These are phyloP conservation scores for Noturus placidus DNA, from an alignment of 2,113 vertebrate species.

Conservation along the genomic window DNA sequence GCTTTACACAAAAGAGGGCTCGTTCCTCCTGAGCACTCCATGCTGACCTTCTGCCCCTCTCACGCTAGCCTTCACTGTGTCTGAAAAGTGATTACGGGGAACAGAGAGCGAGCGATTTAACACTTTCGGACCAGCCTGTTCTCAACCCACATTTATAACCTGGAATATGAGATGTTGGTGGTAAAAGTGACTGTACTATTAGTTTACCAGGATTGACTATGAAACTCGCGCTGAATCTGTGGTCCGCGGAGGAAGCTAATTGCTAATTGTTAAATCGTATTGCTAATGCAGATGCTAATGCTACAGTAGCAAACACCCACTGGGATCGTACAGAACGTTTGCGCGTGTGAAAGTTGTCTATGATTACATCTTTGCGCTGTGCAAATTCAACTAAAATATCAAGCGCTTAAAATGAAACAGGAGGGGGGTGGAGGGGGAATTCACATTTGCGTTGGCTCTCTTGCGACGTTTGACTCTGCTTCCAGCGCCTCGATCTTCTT, in stretches of 20 bases:
- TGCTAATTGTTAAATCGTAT: not conserved
- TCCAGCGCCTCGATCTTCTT: not conserved
- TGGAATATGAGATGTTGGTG: not conserved
- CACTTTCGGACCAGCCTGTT: not conserved
- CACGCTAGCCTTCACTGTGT: constrained; percentile 74
- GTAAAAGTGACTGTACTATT: not conserved
- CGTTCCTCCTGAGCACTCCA: constrained; percentile 74
- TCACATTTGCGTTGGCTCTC: not conserved
- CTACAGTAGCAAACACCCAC: not conserved
- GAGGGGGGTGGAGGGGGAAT: too few species aligned
- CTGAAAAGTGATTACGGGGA: constrained; percentile 55
- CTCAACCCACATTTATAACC: not conserved
- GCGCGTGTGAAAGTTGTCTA: not conserved
- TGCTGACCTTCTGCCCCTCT: constrained; percentile 80
- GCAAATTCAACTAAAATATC: not conserved
- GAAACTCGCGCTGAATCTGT: not conserved
- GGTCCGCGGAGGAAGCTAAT: not conserved
- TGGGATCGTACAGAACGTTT: not conserved
- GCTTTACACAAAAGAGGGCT: constrained; percentile 76
- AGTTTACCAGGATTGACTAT: not conserved
- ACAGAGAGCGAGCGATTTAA: not conserved
- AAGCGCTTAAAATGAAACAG: not conserved
- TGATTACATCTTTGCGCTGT: not conserved
- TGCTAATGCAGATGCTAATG: not conserved
- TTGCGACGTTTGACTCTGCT: not conserved